Evolutionary conservation across 1,140 invertebrate species (phyloP).

Genomic region (Piezodorus guildinii): DNA sequence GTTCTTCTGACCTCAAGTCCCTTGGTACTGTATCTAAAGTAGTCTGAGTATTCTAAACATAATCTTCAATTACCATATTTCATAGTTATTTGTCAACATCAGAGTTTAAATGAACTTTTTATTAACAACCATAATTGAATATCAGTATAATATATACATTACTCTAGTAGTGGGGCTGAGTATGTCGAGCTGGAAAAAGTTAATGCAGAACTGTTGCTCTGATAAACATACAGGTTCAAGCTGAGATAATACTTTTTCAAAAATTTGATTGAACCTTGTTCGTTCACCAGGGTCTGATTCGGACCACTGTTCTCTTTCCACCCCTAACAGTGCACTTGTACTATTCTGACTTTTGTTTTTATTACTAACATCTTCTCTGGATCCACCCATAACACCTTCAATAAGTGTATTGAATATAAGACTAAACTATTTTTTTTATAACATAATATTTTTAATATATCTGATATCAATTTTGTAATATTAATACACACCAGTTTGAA

Average conservation of each 20-base stretch:
- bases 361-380: slow-evolving; percentile 33
- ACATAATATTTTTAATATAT: too few relatives aligned
- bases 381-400: slow-evolving; percentile 27
- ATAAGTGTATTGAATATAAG: not conserved
- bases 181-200: slow-evolving; percentile 81
- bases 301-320: slow-evolving; percentile 46
- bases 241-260: slow-evolving; percentile 73
- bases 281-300: slow-evolving; percentile 44
- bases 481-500: slow-evolving; percentile 33
- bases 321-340: slow-evolving; percentile 38
- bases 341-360: slow-evolving; percentile 30
- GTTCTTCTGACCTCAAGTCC: slow-evolving; percentile 29
- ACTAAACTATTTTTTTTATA: too few relatives aligned
- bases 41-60: slow-evolving; percentile 41
- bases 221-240: slow-evolving; percentile 84
- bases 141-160: slow-evolving; percentile 3
- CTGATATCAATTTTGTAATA: too few relatives aligned
- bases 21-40: slow-evolving; percentile 36
- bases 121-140: too few relatives aligned
- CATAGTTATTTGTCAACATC: not conserved
- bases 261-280: slow-evolving; percentile 52
- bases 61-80: not conserved
- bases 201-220: slow-evolving; percentile 91
- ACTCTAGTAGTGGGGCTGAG: slow-evolving; percentile 38
- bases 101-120: too few relatives aligned